Evolutionary conservation across 2,888 invertebrate species (phyloP), one percentile per base, ranked within the genome.

Genomic region (Tetragonisca angustula): DNA sequence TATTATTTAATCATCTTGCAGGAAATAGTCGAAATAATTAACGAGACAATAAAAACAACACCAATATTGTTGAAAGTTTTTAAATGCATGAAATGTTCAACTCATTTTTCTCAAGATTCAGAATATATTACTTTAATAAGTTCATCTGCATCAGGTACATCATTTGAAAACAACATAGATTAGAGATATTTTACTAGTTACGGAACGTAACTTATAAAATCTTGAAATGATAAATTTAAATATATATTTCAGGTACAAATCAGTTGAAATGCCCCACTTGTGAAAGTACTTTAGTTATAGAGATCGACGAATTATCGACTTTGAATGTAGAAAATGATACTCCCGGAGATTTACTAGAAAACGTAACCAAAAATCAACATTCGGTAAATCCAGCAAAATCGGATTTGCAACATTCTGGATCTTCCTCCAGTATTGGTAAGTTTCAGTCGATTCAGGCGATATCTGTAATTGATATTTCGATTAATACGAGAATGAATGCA

Each of bases 21-120:
- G 95, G 95, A 95, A 93, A 93, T 96, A 64, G 95, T 95, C 73
- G 92, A 94, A 78, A 94, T 93, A 70, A 90, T 96, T 43, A 94
- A 94, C 9, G 94, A 95, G 27, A 95, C 95, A 75, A 94, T 96
- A 9, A 95, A 95, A 4, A 92, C 94, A 68, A 94, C 95, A 59
- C 94, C 95, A 73, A 94, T 96, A 70, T 92, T 91, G 43, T 82
- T 94, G 24, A 93, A 93, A 85, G 89, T 94, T 61, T 94, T 93
- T 70, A 94, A 94, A 86, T 97, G 97, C 91, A 95, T 97, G 91
- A 96, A 96, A 91, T 97, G 97, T 89, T 95, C 95, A 4, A 95
- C 96, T 17, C 95, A 96, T 85, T 97, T 97, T 92, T 95, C 95
- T 2, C 95, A 95, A 80, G 96, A 96, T 87, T 93, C 89, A 3